A percentile compares a stretch with the other conserved stretches of the same genome.
phyloP scores from a whole-genome alignment of 1,140 invertebrate genomes.

The Adelges cooleyi region DNA sequence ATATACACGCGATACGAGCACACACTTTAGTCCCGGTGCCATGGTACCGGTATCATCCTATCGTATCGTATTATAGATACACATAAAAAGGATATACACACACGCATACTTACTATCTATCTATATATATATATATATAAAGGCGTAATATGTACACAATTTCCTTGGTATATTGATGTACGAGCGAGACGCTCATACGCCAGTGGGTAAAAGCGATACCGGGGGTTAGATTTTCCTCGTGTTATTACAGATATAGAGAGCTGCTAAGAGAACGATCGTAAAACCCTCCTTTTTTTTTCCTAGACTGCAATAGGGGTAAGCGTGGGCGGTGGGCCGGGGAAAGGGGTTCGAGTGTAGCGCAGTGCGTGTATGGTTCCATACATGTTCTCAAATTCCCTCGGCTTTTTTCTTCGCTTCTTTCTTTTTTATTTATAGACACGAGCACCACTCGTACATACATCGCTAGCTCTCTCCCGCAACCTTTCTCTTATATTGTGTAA shows the following conservation, averaged over 20 bases:
- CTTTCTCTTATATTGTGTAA: neutral
- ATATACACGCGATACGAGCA: neutral
- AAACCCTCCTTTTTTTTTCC: constrained; percentile 1
- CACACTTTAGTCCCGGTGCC: neutral
- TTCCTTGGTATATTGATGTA: constrained; percentile 22
- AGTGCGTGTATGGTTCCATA: neutral
- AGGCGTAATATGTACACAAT: neutral
- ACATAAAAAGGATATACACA: constrained; percentile 1
- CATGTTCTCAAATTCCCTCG: constrained; percentile 19
- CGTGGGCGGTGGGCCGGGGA: neutral
- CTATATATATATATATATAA: neutral
- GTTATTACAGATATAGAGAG: constrained; percentile 19
- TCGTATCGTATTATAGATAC: too few relatives aligned
- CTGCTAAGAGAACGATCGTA: constrained; percentile 23
- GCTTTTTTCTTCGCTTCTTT: neutral
- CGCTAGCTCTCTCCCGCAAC: neutral
- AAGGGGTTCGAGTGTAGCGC: neutral
- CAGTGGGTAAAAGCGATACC: constrained; percentile 23
- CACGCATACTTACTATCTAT: neutral
- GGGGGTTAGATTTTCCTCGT: constrained; percentile 20
- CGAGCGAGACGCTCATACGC: constrained; percentile 12
- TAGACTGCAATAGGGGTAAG: neutral
- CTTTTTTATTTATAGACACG: constrained; percentile 27
- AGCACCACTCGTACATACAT: neutral
- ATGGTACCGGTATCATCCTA: too few relatives aligned